Percentiles rank a stretch among this genome's conserved stretches.
These are phyloP conservation scores for Eremobia ochroleuca DNA, from an alignment of 2,888 invertebrate species.

Conservation along the genomic window DNA sequence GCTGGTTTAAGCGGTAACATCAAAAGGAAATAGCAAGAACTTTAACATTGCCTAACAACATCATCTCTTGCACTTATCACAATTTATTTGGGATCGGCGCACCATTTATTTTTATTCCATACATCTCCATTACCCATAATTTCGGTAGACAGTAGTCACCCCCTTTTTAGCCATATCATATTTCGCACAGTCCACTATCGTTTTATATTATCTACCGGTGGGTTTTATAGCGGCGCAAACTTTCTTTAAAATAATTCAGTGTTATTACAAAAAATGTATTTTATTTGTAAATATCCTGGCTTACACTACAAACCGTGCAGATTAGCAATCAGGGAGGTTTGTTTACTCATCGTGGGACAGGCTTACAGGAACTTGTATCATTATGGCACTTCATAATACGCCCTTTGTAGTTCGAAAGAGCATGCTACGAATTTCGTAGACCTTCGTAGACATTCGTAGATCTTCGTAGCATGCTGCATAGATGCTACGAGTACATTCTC, in stretches of 20 bases:
- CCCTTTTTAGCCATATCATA: too few species aligned
- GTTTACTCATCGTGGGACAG: neutral
- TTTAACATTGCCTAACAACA: neutral
- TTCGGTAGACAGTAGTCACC: too few species aligned
- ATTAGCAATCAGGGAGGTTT: neutral
- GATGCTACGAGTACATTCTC: too few species aligned
- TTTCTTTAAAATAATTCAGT: neutral
- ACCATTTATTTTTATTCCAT: neutral
- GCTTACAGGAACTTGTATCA: neutral
- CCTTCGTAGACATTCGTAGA: neutral
- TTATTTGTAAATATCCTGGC: neutral
- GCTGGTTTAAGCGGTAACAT: neutral
- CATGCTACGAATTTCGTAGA: constrained; percentile 1
- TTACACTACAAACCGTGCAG: neutral
- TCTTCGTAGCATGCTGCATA: neutral
- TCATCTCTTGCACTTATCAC: neutral
- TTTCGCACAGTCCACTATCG: too few species aligned
- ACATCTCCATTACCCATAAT: too few species aligned
- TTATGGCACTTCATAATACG: neutral
- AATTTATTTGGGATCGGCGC: neutral
- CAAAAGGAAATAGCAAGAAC: neutral
- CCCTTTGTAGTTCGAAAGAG: neutral
- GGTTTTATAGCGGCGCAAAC: neutral
- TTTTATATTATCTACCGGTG: too few species aligned
- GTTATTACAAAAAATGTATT: neutral